Percentiles rank a stretch among this genome's conserved stretches.
These are phyloP conservation scores for Enchytraeus crypticus DNA, from an alignment of 2,888 invertebrate species.

Conservation along the genomic window DNA sequence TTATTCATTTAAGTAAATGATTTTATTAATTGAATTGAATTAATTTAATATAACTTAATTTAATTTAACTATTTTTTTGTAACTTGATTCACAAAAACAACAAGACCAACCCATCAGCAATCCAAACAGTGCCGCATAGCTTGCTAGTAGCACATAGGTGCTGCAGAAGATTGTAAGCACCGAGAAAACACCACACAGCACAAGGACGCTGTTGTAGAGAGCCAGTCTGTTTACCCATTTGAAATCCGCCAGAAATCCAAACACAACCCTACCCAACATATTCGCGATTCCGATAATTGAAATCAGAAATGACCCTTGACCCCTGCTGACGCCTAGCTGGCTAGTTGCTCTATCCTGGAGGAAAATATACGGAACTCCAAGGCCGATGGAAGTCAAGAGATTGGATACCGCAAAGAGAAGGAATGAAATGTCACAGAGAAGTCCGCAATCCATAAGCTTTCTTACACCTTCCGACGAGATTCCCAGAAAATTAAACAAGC, in stretches of 20 bases:
- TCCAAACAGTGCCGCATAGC: conserved; percentile 58
- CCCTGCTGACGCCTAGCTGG: conserved; percentile 30
- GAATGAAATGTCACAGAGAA: conserved; percentile 79
- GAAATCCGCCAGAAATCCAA: conserved; percentile 42
- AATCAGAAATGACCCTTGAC: conserved; percentile 61
- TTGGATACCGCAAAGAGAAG: conserved; percentile 78
- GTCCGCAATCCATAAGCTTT: conserved; percentile 71
- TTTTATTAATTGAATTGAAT: no score
- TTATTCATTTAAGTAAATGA: no score
- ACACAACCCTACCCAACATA: conserved; percentile 75
- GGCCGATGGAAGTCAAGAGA: conserved; percentile 79
- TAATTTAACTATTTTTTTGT: no score
- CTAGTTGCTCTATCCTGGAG: conserved; percentile 61
- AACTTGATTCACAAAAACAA: no score
- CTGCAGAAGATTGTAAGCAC: conserved; percentile 67
- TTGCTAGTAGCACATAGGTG: conserved; percentile 63
- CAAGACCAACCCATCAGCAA: conserved; percentile 42
- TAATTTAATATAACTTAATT: no score
- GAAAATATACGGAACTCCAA: conserved; percentile 88
- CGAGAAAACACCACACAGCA: conserved; percentile 78
- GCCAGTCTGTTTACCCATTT: conserved; percentile 76
- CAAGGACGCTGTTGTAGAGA: conserved; percentile 79
- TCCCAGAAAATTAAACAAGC: not conserved
- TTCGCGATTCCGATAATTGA: conserved; percentile 85
- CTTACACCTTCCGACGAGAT: not conserved